These are phyloP conservation scores for Dendrocincla fuliginosa DNA, from an alignment of 2,797 vertebrate genomes.

Conservation along the genomic window DNA sequence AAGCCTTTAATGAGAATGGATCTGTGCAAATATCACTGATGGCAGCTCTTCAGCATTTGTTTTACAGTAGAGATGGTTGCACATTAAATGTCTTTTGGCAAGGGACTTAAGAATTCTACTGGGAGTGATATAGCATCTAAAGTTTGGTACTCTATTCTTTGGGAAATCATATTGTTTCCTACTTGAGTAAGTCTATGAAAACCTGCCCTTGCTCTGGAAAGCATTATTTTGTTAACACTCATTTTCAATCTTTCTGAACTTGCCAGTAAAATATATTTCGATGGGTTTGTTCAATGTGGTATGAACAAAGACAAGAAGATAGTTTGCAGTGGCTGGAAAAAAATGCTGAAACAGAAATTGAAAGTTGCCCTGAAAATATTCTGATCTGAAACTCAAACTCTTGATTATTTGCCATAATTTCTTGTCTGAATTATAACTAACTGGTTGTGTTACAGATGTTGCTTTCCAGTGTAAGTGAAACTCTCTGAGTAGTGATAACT, in stretches of 20 bases:
- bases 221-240: neutral
- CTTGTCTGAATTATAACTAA: neutral
- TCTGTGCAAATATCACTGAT: slow-evolving; percentile 48
- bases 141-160: slow-evolving; percentile 21
- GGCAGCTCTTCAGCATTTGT: slow-evolving; percentile 23
- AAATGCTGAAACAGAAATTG: neutral
- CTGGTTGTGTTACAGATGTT: neutral
- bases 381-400: neutral
- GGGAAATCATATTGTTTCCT: slow-evolving; percentile 11
- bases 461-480: neutral
- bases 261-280: slow-evolving; percentile 5
- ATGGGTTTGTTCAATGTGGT: neutral
- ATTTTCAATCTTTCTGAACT: slow-evolving; percentile 22
- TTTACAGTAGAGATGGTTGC: slow-evolving; percentile 34
- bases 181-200: slow-evolving; percentile 18
- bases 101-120: slow-evolving; percentile 16
- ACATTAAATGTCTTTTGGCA: slow-evolving; percentile 29
- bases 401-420: slow-evolving; percentile 23
- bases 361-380: neutral
- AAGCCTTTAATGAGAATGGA: slow-evolving; percentile 50
- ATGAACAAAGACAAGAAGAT: neutral
- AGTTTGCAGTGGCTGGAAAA: neutral
- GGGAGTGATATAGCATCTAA: neutral
- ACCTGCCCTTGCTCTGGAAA: slow-evolving; percentile 1
- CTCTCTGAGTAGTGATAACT: neutral